Evolutionary conservation across 64 coral and sea anemone species (phyloP).

Genomic region (Trachythela sp.): DNA sequence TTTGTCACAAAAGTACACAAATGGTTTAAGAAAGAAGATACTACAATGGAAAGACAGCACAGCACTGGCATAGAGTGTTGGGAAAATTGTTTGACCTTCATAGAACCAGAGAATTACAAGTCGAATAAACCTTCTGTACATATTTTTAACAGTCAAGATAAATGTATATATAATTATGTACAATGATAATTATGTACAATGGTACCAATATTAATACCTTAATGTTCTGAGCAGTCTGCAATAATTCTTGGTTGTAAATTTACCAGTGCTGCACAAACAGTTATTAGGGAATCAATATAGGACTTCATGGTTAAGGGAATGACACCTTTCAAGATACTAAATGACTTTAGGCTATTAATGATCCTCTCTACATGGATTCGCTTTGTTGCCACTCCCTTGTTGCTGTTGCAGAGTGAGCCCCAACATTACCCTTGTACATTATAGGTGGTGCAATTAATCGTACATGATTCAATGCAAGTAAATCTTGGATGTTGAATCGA

Average conservation of each 20-base stretch:
- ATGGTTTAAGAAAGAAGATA: background rate
- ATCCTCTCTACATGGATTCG: background rate
- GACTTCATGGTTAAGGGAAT: background rate
- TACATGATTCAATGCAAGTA: conserved; percentile 1
- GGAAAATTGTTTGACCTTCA: background rate
- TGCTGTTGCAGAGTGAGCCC: background rate
- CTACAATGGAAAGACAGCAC: conserved; percentile 3
- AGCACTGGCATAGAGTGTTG: background rate
- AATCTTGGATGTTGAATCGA: conserved; percentile 1
- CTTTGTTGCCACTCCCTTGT: background rate
- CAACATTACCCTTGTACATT: background rate
- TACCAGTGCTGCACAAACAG: conserved; percentile 12
- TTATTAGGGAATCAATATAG: conserved; percentile 20
- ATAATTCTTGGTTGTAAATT: conserved; percentile 10
- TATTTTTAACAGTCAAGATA: background rate
- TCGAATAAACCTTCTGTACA: background rate
- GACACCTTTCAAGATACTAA: background rate
- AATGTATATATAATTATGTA: background rate
- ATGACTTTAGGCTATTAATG: background rate
- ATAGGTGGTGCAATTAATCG: background rate
- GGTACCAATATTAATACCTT: background rate
- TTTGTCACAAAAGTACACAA: background rate
- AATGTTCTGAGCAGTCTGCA: background rate
- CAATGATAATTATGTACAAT: background rate
- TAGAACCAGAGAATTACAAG: background rate